Evolutionary conservation across 2,888 invertebrate genomes (phyloP).

Genomic region (Leptinotarsa juncta): DNA sequence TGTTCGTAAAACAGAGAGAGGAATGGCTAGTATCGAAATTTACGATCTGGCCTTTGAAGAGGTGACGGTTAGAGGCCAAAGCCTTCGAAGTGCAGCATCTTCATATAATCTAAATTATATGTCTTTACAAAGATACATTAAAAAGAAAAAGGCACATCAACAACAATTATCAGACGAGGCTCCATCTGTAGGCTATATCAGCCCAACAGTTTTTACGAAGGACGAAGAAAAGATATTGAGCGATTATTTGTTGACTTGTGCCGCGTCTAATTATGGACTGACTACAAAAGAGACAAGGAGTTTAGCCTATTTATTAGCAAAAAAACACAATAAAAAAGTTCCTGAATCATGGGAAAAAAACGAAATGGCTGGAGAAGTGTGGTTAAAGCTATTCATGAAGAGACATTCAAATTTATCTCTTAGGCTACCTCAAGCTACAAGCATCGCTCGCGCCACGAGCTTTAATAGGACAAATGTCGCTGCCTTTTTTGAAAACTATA

Average conservation of each 20-base stretch:
- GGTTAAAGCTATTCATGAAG: slow-evolving; percentile 20
- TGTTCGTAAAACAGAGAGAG: slow-evolving; percentile 20
- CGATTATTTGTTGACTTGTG: slow-evolving; percentile 27
- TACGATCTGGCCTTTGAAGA: slow-evolving; percentile 26
- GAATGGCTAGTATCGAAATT: slow-evolving; percentile 22
- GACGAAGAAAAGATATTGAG: slow-evolving; percentile 22
- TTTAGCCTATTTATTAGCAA: slow-evolving; percentile 20
- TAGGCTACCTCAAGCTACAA: not conserved
- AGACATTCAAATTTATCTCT: slow-evolving; percentile 20
- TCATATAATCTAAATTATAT: not conserved
- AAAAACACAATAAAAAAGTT: slow-evolving; percentile 20
- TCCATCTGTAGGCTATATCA: slow-evolving; percentile 18
- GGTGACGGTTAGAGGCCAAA: not conserved
- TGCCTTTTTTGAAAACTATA: slow-evolving; percentile 19
- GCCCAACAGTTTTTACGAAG: slow-evolving; percentile 14
- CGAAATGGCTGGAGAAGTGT: slow-evolving; percentile 12
- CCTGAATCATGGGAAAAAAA: slow-evolving; percentile 15
- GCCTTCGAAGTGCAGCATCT: slow-evolving; percentile 5
- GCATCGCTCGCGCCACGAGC: not conserved
- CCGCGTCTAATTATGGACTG: not conserved
- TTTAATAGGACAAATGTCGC: slow-evolving; percentile 22
- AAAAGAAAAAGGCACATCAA: slow-evolving; percentile 5
- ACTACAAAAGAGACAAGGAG: slow-evolving; percentile 21
- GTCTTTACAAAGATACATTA: too few species aligned
- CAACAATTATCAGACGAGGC: slow-evolving; percentile 8